Conservation (phyloP, 2,888 invertebrate species). For the Apamea sordens region DNA sequence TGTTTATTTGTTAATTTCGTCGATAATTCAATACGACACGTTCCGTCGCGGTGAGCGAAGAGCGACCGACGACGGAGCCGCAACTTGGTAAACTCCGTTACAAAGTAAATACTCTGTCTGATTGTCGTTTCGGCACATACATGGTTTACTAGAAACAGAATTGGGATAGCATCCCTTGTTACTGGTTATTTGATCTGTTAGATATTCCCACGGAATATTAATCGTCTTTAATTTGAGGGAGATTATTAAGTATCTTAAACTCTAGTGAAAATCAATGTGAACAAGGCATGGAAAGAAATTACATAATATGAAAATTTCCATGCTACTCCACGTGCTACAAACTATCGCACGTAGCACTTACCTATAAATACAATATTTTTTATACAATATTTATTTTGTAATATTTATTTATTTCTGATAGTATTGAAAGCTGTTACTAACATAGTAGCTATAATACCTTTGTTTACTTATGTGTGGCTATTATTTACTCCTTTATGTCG, state of each 20-base stretch:
- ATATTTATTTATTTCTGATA: conserved; percentile 13
- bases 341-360: background rate
- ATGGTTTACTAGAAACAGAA: conserved; percentile 47
- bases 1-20: conserved; percentile 68
- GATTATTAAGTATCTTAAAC: background rate
- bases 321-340: background rate
- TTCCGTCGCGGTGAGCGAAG: conserved; percentile 62
- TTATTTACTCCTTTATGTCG: conserved; percentile 14
- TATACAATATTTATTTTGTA: background rate
- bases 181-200: conserved; percentile 32
- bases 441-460: background rate
- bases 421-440: background rate
- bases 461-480: background rate
- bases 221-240: conserved; percentile 33
- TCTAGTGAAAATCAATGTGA: background rate
- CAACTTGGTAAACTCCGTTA: conserved; percentile 72
- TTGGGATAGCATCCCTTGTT: conserved; percentile 39
- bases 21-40: conserved; percentile 72
- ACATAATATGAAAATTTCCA: background rate
- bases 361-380: background rate
- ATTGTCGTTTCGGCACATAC: conserved; percentile 63
- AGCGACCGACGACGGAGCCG: conserved; percentile 59
- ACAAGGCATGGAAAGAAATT: background rate
- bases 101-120: conserved; percentile 72
- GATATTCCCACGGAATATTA: conserved; percentile 28